Base-by-base conservation (phyloP, 2,113 vertebrate genomes). In the Lophotis ruficrista region DNA sequence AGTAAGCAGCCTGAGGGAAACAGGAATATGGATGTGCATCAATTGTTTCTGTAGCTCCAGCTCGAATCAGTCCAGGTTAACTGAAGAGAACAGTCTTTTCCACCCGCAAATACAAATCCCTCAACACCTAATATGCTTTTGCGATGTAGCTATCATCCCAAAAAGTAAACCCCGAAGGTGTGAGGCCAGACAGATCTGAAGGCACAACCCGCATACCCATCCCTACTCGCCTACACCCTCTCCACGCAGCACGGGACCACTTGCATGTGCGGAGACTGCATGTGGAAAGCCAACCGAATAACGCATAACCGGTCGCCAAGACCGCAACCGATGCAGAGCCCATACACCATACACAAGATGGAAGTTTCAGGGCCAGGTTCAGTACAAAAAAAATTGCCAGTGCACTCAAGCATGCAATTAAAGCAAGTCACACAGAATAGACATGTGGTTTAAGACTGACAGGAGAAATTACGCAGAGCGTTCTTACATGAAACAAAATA, bases 21-120 rank as follows among this genome's bases (percentile, higher is more conserved):
- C 4, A 70, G 54, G 56, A 77, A 90, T 27, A 82, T 31, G 75
- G 86, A 93, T 94, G 89, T 88, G 87, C 72, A 96, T 71, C 91
- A 83, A 95, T 75, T 86, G 88, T 68, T 92, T 95, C 81, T 79
- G 27, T 35, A 95, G 76, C 94, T 81, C 86, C 83, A 79, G 64
- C 72, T 95, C 73, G 65, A 43, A 94, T 84, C n/a, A 14, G 38
- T 7, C 18, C 23, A 58, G 54, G 53, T 90, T 80, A 89, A 91
- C 33, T 0, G 2, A 90, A 91, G n/a, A 75, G 10, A 4, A 8
- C 1, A 4, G 30, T 21, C 23, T 75, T 54, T 57, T 23, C 41
- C 37, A 61, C 28, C 54, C 0, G 3, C 1, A 7, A 78, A 90
- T 38, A 53, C 30, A 73, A 54, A 14, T 50, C 30, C 54, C 62